These are phyloP conservation scores for Dysmachus trigonus DNA, from an alignment of 2,888 invertebrate genomes.

Conservation along the genomic window DNA sequence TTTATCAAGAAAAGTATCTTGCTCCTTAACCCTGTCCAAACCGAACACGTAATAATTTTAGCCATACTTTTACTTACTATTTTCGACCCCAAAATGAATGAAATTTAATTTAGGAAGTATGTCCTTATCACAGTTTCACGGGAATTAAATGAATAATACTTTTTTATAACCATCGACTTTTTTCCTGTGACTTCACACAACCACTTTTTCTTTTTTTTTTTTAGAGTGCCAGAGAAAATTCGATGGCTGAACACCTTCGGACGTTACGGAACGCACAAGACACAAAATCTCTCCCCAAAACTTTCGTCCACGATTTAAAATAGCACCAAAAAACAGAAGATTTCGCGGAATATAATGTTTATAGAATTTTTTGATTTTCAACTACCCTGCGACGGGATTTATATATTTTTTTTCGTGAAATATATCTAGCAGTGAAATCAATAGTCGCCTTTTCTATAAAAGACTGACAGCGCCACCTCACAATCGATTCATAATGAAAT, in stretches of 20 bases:
- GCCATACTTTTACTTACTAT: background rate
- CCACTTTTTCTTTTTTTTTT: too few species aligned
- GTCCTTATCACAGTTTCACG: conserved; percentile 10
- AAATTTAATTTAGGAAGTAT: background rate
- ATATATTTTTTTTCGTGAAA: background rate
- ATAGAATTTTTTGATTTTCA: background rate
- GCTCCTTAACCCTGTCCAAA: background rate
- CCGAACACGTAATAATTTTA: background rate
- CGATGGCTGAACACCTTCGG: conserved; percentile 18
- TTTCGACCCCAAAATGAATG: background rate
- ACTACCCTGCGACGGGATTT: background rate
- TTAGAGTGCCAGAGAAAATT: conserved; percentile 16
- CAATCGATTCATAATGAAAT: conserved; percentile 42
- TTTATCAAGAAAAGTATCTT: background rate
- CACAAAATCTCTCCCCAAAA: conserved; percentile 13
- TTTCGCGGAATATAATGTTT: background rate
- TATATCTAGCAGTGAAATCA: conserved; percentile 17
- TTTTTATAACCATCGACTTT: conserved; percentile 25
- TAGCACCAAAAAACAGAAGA: conserved; percentile 26
- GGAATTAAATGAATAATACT: background rate
- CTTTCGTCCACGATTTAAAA: background rate
- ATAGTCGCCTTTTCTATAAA: conserved; percentile 17
- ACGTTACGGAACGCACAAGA: background rate
- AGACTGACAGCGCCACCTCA: conserved; percentile 35
- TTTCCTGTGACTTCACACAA: background rate